phyloP scores from a whole-genome alignment of 1,140 invertebrate species.

The Brachionus plicatilis region DNA sequence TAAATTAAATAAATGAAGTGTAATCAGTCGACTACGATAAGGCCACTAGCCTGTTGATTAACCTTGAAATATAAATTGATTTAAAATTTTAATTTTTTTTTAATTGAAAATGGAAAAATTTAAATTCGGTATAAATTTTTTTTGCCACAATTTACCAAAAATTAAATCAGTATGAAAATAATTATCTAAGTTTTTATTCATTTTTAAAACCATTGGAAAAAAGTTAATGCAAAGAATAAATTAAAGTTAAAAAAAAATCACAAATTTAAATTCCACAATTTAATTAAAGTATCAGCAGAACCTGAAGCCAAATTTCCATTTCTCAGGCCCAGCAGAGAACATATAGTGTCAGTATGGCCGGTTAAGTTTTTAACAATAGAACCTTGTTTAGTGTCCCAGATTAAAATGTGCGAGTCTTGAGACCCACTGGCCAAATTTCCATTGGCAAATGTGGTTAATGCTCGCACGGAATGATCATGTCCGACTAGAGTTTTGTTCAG shows the following conservation, averaged over 20 bases:
- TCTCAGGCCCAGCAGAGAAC: background rate
- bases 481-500: conserved; percentile 17
- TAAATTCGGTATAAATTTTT: background rate
- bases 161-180: background rate
- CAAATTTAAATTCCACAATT: conserved; percentile 17
- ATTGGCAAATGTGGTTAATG: background rate
- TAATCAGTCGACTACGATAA: too few species aligned
- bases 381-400: background rate
- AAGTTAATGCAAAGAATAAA: background rate
- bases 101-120: background rate
- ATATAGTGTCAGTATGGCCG: background rate
- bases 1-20: too few species aligned
- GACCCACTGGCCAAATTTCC: conserved; percentile 2
- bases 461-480: conserved; percentile 2
- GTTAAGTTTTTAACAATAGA: background rate
- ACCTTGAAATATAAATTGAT: too few species aligned
- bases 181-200: background rate
- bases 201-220: background rate
- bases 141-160: background rate
- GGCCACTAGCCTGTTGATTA: too few species aligned
- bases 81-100: too few species aligned
- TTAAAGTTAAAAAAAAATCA: background rate
- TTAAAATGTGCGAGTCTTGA: background rate
- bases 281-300: background rate
- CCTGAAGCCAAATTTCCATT: background rate